Percentiles rank a stretch among this genome's conserved stretches.
Conservation (phyloP, 2,797 vertebrate genomes). For the Limosa lapponica region DNA sequence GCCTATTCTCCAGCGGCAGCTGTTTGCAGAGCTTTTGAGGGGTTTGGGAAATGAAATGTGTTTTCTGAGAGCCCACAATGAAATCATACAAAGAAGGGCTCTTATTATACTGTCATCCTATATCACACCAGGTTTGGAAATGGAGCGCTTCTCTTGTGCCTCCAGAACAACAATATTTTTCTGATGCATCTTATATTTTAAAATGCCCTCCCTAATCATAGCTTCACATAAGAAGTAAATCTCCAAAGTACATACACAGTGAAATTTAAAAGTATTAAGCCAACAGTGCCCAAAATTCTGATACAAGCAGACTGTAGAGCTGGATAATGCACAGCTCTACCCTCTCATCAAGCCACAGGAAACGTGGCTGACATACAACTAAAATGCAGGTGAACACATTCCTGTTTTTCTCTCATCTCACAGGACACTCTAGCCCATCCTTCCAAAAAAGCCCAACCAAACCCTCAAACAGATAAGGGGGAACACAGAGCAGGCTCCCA, state of each 20-base stretch:
- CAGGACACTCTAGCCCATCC: neutral
- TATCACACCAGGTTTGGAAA: neutral
- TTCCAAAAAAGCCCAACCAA: neutral
- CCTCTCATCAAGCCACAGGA: neutral
- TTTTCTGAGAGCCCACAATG: neutral
- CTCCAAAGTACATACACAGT: neutral
- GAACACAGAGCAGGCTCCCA: neutral
- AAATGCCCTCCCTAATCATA: neutral
- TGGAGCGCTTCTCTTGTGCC: neutral
- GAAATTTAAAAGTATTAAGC: neutral
- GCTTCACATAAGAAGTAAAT: neutral
- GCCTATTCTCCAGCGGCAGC: neutral
- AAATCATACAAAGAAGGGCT: neutral
- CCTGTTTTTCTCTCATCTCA: neutral
- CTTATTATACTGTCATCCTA: neutral
- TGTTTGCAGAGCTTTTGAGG: neutral
- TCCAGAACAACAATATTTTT: neutral
- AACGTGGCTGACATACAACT: neutral
- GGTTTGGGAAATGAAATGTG: neutral
- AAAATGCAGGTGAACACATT: neutral
- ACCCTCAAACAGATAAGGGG: too few species aligned
- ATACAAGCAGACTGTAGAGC: neutral
- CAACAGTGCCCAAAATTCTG: neutral
- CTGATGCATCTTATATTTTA: neutral
- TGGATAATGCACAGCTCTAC: neutral